Percentiles rank a stretch among this genome's conserved stretches.
Evolutionary conservation across 2,888 invertebrate genomes (phyloP).

Genomic region (Anodontia alba): DNA sequence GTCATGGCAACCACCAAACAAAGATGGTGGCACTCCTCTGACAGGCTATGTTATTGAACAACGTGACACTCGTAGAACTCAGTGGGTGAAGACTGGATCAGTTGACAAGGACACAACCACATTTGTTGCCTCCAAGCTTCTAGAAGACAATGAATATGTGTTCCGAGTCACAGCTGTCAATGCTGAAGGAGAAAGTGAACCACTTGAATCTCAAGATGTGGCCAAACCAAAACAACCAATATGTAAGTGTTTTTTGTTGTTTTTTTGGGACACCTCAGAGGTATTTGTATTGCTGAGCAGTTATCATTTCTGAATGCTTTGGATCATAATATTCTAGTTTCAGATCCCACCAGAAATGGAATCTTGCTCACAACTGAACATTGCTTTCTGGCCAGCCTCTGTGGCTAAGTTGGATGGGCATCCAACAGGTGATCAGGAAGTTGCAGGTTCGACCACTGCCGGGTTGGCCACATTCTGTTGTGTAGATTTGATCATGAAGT

Average conservation of each 20-base stretch:
- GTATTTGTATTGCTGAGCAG: too few species aligned
- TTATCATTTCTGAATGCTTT: too few species aligned
- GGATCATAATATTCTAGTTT: too few species aligned
- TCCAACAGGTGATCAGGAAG: too few species aligned
- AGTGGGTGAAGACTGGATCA: constrained; percentile 87
- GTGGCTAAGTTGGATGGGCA: too few species aligned
- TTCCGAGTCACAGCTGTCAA: constrained; percentile 82
- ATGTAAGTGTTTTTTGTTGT: constrained; percentile 89
- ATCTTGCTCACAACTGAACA: too few species aligned
- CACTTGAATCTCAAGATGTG: constrained; percentile 68
- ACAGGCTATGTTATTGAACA: constrained; percentile 78
- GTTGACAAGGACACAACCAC: constrained; percentile 72
- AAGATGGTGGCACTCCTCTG: constrained; percentile 83
- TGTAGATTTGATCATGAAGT: too few species aligned
- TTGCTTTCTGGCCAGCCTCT: too few species aligned
- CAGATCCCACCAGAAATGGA: too few species aligned
- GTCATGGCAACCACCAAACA: constrained; percentile 81
- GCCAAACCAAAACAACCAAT: constrained; percentile 72
- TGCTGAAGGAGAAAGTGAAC: constrained; percentile 79
- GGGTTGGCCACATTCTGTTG: too few species aligned
- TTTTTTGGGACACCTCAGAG: not conserved
- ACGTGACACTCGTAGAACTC: constrained; percentile 96
- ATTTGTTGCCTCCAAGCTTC: constrained; percentile 86
- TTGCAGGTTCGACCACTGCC: too few species aligned
- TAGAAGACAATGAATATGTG: constrained; percentile 86